phyloP scores from a whole-genome alignment of 2,113 vertebrate species.

The Odontesthes bonariensis region DNA sequence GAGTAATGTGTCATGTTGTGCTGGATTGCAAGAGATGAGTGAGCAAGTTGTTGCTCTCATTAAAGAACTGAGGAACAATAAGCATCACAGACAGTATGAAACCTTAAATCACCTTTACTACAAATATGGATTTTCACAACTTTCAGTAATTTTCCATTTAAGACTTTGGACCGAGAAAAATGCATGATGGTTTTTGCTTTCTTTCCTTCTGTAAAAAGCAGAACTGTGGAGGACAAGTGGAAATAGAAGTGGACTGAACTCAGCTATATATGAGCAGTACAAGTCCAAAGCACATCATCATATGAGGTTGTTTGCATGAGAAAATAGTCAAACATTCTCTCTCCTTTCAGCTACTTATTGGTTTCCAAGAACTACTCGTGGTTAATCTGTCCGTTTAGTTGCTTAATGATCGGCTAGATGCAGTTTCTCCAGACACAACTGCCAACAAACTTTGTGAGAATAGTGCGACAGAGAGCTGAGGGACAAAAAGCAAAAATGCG shows the following conservation, averaged over 20 bases:
- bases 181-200: neutral
- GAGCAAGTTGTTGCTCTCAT: neutral
- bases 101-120: neutral
- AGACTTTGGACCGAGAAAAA: neutral
- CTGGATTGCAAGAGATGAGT: constrained; percentile 5
- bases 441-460: neutral
- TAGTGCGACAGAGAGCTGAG: neutral
- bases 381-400: neutral
- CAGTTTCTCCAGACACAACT: neutral
- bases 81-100: neutral
- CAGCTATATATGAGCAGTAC: neutral
- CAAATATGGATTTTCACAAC: neutral
- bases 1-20: neutral
- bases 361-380: neutral
- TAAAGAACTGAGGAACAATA: neutral
- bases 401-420: constrained; percentile 1
- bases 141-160: neutral
- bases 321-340: neutral
- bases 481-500: neutral
- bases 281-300: neutral
- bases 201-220: neutral
- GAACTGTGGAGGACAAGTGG: neutral
- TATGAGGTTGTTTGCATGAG: neutral
- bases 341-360: neutral
- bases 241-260: neutral